Evolutionary conservation across 2,797 vertebrate species (phyloP), one percentile per base, ranked within the genome.

Genomic region (Enteromius mattozi): DNA sequence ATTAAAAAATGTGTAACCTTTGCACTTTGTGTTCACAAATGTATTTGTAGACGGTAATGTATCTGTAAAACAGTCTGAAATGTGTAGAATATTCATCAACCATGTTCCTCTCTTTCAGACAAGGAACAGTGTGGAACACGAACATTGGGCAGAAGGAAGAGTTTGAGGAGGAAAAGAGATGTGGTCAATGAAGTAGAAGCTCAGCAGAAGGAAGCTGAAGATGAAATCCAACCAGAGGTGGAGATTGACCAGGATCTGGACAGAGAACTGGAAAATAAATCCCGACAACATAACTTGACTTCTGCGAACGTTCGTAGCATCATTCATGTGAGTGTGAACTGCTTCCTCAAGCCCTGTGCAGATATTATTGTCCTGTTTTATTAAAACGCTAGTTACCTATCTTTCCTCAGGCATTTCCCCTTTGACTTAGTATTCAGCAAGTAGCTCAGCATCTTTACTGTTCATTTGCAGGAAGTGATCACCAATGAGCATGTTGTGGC

Each of bases 401-500:
- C n/a, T 68, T 37, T 30, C 6, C 21, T 66, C 7, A 54, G 7
- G 35, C 33, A 27, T 24, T 10, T n/a, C 61, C 10, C 54, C 14
- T 68, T 51, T 71, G 19, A 65, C 30, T 66, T 63, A 35, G 45
- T 37, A 37, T 65, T 51, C 13, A 82, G 37, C 27, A 33, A n/a
- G 14, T 7, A 27, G 27, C 56, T 82, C 40, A 30, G 49, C 17
- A 27, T 76, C 17, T 76, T 75, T 24, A 37, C 69, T 78, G 8
- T 56, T 21, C 37, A 85, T 24, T 86, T 88, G 66, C 91, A 99
- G 98, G 98, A 99, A 81, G 98, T 99, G 76, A 99, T 99, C 92
- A 99, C 98, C 10, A 99, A 99, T 0, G 97, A 99, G 42, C 98
- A 99, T 0, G 98, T 99, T 4, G 97, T 99, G 79, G 98, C 98